Evolutionary conservation across 1,140 invertebrate genomes (phyloP), one percentile per base, ranked within the genome.

Genomic region (Tetranychus cinnabarinus): DNA sequence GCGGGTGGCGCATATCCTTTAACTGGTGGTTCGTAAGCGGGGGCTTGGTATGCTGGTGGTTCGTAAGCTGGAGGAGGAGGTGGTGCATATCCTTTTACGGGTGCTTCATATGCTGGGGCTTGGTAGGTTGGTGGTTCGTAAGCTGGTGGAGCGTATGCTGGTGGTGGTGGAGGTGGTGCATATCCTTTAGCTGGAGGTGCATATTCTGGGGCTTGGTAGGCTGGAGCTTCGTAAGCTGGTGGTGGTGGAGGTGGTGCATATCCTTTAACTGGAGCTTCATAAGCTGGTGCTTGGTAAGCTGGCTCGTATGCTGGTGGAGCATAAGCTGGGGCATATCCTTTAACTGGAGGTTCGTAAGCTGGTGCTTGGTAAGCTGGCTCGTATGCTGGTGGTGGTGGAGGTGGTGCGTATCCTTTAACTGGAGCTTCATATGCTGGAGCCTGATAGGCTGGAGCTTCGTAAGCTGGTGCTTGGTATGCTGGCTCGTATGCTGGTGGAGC

Each of bases 151-250:
- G 2, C 2, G 23, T 47, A 47, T 3, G 46, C 46, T 4, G 58
- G 13, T 2, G 60, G 61, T 46, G 52, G 7, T 12, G 8, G 36
- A 34, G 61, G 15, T 57, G 61, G 61, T 57, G 56, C 61, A 6
- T 54, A 34, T n/a, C 33, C 35, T n/a, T 52, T n/a, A 23, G 48
- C 48, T 52, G 48, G 48, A n/a, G 48, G 48, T 37, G 1, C 10
- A 48, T 61, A 61, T 42, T 56, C 37, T 3, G 61, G 55, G 4
- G 52, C n/a, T 59, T 48, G 46, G 12, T 57, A 57, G 12, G 56
- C 56, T 57, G 61, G 61, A 12, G 61, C 55, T 13, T n/a, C 3
- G n/a, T 58, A 58, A 55, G 61, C 15, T 62, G 61, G 33, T 52
- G 35, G 23, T 46, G 6, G 15, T 42, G 56, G 15, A 12, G 15